Conservation (phyloP, 2,113 vertebrate genomes). For the Caranx ignobilis region DNA sequence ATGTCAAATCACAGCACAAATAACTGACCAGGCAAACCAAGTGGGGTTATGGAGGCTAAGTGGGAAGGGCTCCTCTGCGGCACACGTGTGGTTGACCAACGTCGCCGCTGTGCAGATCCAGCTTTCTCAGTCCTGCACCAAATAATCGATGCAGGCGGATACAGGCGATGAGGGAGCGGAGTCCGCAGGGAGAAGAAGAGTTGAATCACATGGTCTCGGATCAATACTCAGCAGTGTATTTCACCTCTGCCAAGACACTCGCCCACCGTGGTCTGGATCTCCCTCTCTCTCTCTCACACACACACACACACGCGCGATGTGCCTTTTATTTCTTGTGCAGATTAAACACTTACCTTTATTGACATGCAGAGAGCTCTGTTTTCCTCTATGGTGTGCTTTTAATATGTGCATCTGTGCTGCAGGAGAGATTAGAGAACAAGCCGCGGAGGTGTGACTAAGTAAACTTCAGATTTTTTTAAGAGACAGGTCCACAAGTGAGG, state of each 20-base stretch:
- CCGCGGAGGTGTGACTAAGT: not conserved
- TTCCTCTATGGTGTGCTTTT: not conserved
- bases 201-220: slow-evolving; percentile 65
- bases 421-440: not conserved
- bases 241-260: slow-evolving; percentile 54
- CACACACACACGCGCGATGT: not conserved
- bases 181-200: slow-evolving; percentile 49
- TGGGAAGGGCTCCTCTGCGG: slow-evolving; percentile 27
- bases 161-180: slow-evolving; percentile 60
- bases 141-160: slow-evolving; percentile 66
- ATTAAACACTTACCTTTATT: slow-evolving; percentile 23
- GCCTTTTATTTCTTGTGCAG: slow-evolving; percentile 7
- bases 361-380: not conserved
- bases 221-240: slow-evolving; percentile 73
- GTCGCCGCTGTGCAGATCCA: slow-evolving; percentile 19
- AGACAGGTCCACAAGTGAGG: slow-evolving; percentile 34
- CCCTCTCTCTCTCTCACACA: slow-evolving; percentile 2
- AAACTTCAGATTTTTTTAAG: slow-evolving; percentile 32
- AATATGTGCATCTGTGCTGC: not conserved
- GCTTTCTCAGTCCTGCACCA: slow-evolving; percentile 24
- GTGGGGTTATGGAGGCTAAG: slow-evolving; percentile 41
- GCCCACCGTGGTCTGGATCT: slow-evolving; percentile 25
- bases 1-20: slow-evolving; percentile 20
- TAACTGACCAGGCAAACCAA: not conserved
- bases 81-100: slow-evolving; percentile 27